Conservation (phyloP, 2,888 invertebrate species). For the Protonemura montana region DNA sequence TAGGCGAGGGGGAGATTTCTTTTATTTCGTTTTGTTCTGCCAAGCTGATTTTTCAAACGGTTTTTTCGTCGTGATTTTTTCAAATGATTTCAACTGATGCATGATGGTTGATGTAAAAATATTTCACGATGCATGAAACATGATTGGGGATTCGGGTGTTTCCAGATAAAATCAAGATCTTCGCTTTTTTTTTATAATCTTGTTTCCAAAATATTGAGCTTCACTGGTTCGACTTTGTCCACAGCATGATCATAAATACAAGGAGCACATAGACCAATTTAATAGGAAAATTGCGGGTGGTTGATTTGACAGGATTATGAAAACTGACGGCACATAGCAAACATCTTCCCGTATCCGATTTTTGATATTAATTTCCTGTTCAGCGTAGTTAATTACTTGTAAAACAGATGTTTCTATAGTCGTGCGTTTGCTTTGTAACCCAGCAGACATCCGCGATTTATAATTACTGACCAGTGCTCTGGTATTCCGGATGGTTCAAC, state of each 20-base stretch:
- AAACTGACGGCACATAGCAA: too few species aligned
- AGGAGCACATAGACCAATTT: background rate
- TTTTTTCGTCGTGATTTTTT: slow-evolving; percentile 33
- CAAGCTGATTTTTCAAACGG: slow-evolving; percentile 41
- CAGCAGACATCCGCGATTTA: too few species aligned
- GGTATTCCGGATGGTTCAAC: too few species aligned
- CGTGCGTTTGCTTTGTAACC: too few species aligned
- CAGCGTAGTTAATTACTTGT: too few species aligned
- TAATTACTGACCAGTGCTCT: too few species aligned
- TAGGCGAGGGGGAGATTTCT: slow-evolving; percentile 35
- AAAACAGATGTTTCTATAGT: too few species aligned
- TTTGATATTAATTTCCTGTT: too few species aligned
- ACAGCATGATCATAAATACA: background rate
- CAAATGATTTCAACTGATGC: slow-evolving; percentile 27
- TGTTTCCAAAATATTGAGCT: slow-evolving; percentile 31
- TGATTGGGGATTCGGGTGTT: slow-evolving; percentile 2
- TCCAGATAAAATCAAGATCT: slow-evolving; percentile 34
- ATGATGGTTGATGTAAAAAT: slow-evolving; percentile 26
- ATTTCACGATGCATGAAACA: slow-evolving; percentile 28
- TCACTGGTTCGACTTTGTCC: background rate
- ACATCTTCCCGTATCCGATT: too few species aligned
- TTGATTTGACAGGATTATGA: too few species aligned
- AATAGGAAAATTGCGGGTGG: background rate
- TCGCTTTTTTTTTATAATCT: background rate
- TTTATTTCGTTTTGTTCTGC: slow-evolving; percentile 23